A percentile compares a stretch with the other conserved stretches of the same genome.
Evolutionary conservation across 2,888 invertebrate genomes (phyloP).

Genomic region (Philereme transversata): DNA sequence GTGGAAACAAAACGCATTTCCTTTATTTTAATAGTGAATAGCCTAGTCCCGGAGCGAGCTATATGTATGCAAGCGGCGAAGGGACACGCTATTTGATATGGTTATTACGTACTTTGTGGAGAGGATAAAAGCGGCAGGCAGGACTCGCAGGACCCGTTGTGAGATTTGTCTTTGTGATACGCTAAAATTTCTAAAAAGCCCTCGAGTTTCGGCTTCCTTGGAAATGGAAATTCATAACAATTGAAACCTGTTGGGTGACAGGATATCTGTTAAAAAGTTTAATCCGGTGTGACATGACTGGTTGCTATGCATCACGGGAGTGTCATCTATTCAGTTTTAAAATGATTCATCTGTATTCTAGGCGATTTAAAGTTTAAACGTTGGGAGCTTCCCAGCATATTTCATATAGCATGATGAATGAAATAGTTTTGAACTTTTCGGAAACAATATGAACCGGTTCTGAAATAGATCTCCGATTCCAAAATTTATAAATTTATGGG

Average conservation of each 20-base stretch:
- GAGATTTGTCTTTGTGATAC: slow-evolving; percentile 81
- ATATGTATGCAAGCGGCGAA: slow-evolving; percentile 80
- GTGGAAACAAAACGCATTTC: slow-evolving; percentile 79
- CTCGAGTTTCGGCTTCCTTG: slow-evolving; percentile 65
- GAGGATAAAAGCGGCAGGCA: slow-evolving; percentile 72
- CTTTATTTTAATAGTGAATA: slow-evolving; percentile 75
- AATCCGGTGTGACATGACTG: slow-evolving; percentile 69
- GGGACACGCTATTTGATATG: slow-evolving; percentile 83
- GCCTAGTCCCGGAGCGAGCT: slow-evolving; percentile 54
- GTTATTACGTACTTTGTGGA: slow-evolving; percentile 82
- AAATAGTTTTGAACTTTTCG: slow-evolving; percentile 29
- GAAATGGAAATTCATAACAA: slow-evolving; percentile 71
- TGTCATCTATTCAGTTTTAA: slow-evolving; percentile 52
- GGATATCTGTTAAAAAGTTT: slow-evolving; percentile 54
- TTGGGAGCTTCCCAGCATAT: slow-evolving; percentile 28
- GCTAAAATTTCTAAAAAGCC: slow-evolving; percentile 71
- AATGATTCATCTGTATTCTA: slow-evolving; percentile 54
- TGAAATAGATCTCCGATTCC: slow-evolving; percentile 17
- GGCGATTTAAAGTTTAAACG: slow-evolving; percentile 21
- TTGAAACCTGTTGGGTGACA: slow-evolving; percentile 65
- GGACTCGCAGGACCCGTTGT: slow-evolving; percentile 57
- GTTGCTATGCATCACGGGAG: slow-evolving; percentile 59
- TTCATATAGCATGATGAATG: slow-evolving; percentile 25
- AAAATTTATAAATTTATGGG: slow-evolving; percentile 9
- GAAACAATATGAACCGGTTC: slow-evolving; percentile 29